Conservation (phyloP, 1,140 invertebrate species). For the Drosophila funebris region DNA sequence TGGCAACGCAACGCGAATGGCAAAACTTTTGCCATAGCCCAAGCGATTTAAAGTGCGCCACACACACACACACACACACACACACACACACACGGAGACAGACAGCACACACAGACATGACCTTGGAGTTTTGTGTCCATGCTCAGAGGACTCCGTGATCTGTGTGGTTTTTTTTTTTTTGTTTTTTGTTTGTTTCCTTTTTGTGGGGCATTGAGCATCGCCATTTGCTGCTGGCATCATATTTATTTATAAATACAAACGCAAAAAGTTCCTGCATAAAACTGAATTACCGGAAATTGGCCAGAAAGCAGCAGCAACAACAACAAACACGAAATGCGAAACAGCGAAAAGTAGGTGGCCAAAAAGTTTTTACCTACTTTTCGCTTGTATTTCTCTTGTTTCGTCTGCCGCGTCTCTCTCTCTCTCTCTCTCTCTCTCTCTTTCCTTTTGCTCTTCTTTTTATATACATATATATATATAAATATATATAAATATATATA, state of each 20-base stretch:
- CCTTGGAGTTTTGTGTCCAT: no score
- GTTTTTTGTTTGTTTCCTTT: no score
- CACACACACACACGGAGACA: constrained; percentile 13
- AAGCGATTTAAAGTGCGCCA: constrained; percentile 39
- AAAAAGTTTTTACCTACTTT: constrained; percentile 72
- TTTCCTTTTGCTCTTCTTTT: not conserved
- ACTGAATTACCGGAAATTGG: constrained; percentile 82
- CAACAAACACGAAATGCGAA: constrained; percentile 53
- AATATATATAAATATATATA: constrained; percentile 4
- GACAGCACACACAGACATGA: not conserved
- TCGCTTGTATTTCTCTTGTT: not conserved
- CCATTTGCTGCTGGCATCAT: constrained; percentile 42
- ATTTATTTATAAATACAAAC: constrained; percentile 61
- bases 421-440: not conserved
- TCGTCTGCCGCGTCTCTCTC: not conserved
- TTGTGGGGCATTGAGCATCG: constrained; percentile 1
- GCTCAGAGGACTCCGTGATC: constrained; percentile 6
- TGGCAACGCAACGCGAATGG: constrained; percentile 28
- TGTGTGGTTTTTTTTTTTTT: not conserved
- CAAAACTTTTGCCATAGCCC: constrained; percentile 43
- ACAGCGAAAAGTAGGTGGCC: constrained; percentile 65
- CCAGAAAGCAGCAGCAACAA: constrained; percentile 57
- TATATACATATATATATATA: not conserved
- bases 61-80: constrained; percentile 15
- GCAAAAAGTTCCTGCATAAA: constrained; percentile 78